Evolutionary conservation across 2,888 invertebrate genomes (phyloP).

Genomic region (Gymnosoma rotundatum): DNA sequence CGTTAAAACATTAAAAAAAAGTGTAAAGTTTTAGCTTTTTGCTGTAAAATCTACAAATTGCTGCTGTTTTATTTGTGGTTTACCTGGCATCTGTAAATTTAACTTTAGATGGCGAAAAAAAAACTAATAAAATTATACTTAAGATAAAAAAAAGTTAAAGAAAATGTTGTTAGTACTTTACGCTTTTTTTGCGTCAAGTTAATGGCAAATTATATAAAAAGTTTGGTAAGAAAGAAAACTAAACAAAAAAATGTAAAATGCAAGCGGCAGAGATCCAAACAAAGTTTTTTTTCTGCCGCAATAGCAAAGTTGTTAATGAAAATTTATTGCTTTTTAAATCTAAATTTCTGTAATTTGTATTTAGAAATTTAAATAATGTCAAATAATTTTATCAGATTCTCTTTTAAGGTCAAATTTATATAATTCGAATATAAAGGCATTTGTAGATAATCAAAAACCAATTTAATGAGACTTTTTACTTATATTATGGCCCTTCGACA

Average conservation of each 20-base stretch:
- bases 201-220: not conserved
- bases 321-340: no score
- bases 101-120: slow-evolving; percentile 14
- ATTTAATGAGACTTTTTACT: no score
- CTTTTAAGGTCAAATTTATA: no score
- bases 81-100: slow-evolving; percentile 38
- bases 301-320: no score
- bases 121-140: not conserved
- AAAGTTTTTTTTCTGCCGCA: no score
- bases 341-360: no score
- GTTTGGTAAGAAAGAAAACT: not conserved
- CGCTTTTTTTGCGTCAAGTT: not conserved
- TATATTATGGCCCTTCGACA: no score
- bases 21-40: not conserved
- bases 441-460: no score
- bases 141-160: not conserved
- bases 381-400: no score
- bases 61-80: slow-evolving; percentile 57
- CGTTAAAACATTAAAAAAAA: slow-evolving; percentile 31
- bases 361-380: no score
- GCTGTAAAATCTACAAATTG: slow-evolving; percentile 36
- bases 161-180: not conserved
- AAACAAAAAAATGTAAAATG: not conserved
- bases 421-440: no score
- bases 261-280: no score